Evolutionary conservation across 2,113 vertebrate species (phyloP).

Genomic region (Meleagris gallopavo): DNA sequence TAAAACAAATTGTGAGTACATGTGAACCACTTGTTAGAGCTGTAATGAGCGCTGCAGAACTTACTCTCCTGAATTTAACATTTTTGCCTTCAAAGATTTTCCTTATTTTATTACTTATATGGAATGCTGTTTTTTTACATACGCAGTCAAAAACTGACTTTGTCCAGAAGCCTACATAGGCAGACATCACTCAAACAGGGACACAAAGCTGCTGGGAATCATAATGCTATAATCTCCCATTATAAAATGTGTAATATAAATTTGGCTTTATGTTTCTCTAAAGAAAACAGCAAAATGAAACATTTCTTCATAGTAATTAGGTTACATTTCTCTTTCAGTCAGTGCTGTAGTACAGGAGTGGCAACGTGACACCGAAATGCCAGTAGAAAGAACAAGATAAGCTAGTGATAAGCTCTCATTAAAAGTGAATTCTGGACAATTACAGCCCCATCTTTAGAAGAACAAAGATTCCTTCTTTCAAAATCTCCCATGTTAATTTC

Average conservation of each 20-base stretch:
- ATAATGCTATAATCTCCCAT: neutral
- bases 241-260: conserved; percentile 32
- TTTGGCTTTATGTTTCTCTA: neutral
- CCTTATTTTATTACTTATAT: neutral
- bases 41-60: neutral
- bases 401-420: neutral
- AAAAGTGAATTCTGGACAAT: conserved; percentile 25
- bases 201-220: conserved; percentile 35
- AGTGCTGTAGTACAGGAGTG: neutral
- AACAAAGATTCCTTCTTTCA: neutral
- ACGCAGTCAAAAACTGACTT: conserved; percentile 18
- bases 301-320: conserved; percentile 29
- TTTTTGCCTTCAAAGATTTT: neutral
- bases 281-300: neutral
- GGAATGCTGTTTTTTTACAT: conserved; percentile 46
- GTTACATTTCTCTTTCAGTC: neutral
- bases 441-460: neutral
- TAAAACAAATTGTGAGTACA: neutral
- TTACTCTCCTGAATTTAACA: neutral
- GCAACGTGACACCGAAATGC: conserved; percentile 29
- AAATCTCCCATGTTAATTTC: neutral
- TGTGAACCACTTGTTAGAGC: neutral
- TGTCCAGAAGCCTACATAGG: neutral
- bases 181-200: conserved; percentile 45
- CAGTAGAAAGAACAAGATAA: conserved; percentile 7